phyloP scores from a whole-genome alignment of 2,113 vertebrate species.

The Rissa tridactyla region DNA sequence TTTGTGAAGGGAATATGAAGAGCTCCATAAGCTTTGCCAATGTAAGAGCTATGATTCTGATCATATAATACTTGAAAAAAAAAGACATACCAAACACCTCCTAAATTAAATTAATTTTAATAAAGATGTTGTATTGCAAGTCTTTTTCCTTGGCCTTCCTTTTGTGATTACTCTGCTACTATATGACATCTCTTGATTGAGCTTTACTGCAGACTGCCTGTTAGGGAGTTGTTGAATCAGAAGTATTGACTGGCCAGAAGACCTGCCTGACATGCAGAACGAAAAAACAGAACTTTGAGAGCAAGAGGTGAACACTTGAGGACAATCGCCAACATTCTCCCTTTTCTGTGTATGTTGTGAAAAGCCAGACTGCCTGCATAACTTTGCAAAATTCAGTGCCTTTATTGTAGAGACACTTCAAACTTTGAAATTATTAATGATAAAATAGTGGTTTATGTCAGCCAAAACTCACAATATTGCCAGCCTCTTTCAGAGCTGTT shows the following conservation, averaged over 20 bases:
- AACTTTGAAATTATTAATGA: not conserved
- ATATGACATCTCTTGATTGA: not conserved
- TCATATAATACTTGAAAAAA: not conserved
- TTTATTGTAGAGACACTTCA: not conserved
- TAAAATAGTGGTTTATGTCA: not conserved
- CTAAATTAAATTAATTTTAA: not conserved
- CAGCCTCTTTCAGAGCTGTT: not conserved
- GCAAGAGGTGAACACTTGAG: not conserved
- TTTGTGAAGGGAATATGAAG: not conserved
- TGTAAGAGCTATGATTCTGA: not conserved
- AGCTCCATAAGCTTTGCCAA: not conserved
- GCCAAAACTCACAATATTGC: not conserved
- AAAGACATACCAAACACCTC: not conserved
- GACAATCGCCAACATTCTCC: not conserved
- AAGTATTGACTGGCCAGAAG: not conserved
- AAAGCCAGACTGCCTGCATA: not conserved
- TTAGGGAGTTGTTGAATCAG: not conserved
- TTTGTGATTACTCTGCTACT: not conserved
- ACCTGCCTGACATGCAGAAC: fast-evolving
- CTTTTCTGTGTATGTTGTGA: not conserved
- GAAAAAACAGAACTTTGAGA: not conserved
- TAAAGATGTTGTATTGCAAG: not conserved
- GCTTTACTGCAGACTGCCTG: not conserved
- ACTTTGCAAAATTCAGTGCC: not conserved
- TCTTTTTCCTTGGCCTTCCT: not conserved